Base-by-base conservation (phyloP, 64 coral and sea anemone species). In the Cladopsammia gracilis region DNA sequence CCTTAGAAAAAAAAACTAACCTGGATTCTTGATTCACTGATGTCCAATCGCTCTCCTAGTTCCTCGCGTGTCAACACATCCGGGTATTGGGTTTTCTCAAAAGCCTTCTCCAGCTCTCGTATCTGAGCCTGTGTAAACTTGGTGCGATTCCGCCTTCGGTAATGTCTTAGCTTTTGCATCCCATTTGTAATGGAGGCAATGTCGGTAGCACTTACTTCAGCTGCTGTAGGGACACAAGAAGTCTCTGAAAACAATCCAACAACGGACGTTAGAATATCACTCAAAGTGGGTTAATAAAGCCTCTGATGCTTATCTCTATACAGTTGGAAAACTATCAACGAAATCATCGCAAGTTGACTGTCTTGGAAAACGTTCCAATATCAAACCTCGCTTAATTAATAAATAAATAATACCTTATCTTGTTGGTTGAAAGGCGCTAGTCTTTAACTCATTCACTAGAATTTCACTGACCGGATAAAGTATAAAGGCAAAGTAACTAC, bases 21-120 rank as follows among this genome's bases (percentile, higher is more conserved):
- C 98, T 99, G 98, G 66, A 99, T 89, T 85, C 98, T 93, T 18
- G 98, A 96, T 64, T 99, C 98, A 50, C 90, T 93, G 14, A 99
- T 92, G 43, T 94, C 84, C 16, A 99, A 68, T 48, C 91, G 47
- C 23, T 96, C 82, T 53, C 94, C 98, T 71, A 99, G 64, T 67
- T 91, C 88, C 75, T 99, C 98, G 51, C 98, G 80, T 11, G 98
- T 96, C 44, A 89, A 84, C 7, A 99, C 91, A 66, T 99, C 98
- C 18, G 98, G 98, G 52, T 99, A 99, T 61, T 96, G 91, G 1
- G 90, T 92, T 54, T 99, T 91, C 6, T 85, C 70, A 77, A 94
- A 99, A 18, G 98, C 90, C 19, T 93, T 91, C 60, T 99, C 98
- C 74, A 99, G 65, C 46, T 99, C 90, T 58, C 93, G 80, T 42